A percentile compares a stretch with the other conserved stretches of the same genome.
These are phyloP conservation scores for Microtus oregoni DNA, from an alignment of 2,113 vertebrate genomes.

Conservation along the genomic window DNA sequence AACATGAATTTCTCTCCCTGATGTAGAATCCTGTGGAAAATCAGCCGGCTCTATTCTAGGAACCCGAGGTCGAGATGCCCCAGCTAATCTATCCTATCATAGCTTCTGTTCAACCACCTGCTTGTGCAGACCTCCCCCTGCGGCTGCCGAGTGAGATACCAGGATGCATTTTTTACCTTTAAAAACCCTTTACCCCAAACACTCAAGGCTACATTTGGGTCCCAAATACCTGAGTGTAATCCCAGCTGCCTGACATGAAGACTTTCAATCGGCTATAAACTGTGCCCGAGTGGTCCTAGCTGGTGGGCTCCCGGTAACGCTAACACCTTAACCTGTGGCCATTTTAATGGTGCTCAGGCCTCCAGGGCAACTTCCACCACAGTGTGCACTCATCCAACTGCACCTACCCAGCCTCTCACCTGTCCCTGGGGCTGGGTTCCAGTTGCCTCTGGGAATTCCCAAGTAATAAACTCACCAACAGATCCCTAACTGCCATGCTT, in stretches of 20 bases:
- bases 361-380: conserved; percentile 7
- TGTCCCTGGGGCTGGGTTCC: background rate
- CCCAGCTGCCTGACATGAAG: background rate
- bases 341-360: background rate
- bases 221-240: background rate
- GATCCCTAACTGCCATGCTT: background rate
- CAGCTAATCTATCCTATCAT: background rate
- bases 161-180: background rate
- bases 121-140: background rate
- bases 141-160: background rate
- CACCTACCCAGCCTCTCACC: background rate
- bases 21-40: background rate
- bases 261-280: background rate
- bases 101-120: background rate
- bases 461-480: conserved; percentile 2
- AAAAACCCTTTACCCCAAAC: background rate
- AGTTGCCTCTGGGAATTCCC: conserved; percentile 18
- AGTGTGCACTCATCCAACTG: background rate
- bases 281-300: background rate
- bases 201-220: background rate
- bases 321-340: background rate
- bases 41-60: background rate
- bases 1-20: background rate
- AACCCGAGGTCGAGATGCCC: background rate
- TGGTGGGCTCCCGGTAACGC: background rate